These are phyloP conservation scores for Limonius californicus DNA, from an alignment of 1,140 invertebrate species.

Conservation along the genomic window DNA sequence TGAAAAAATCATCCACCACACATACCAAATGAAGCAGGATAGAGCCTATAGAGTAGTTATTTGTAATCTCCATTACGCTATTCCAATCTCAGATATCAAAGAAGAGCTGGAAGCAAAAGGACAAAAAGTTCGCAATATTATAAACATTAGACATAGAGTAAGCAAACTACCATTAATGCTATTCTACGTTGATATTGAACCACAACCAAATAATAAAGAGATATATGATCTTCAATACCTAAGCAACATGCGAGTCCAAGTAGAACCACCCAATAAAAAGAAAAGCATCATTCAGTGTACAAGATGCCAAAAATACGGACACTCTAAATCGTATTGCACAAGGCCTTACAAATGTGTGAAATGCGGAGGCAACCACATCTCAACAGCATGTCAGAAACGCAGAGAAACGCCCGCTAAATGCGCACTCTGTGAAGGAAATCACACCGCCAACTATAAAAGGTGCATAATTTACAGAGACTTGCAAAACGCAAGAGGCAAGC, in stretches of 20 bases:
- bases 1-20: constrained; percentile 16
- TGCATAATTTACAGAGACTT: too few relatives aligned
- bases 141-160: constrained; percentile 28
- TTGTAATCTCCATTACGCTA: not conserved
- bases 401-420: too few relatives aligned
- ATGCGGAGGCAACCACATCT: too few relatives aligned
- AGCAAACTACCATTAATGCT: constrained; percentile 39
- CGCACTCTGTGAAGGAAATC: too few relatives aligned
- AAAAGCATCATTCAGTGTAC: constrained; percentile 40
- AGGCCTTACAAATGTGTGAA: too few relatives aligned
- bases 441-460: too few relatives aligned
- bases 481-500: too few relatives aligned
- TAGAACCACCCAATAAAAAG: constrained; percentile 38
- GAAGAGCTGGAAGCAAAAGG: constrained; percentile 16
- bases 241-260: constrained; percentile 33
- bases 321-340: constrained; percentile 1
- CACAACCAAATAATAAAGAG: constrained; percentile 38
- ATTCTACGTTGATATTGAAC: constrained; percentile 43
- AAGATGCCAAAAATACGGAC: constrained; percentile 30
- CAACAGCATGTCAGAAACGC: too few relatives aligned
- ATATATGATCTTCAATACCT: constrained; percentile 41
- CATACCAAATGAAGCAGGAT: constrained; percentile 21
- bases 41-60: constrained; percentile 10
- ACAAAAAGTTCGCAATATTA: constrained; percentile 29
- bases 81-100: not conserved